Percentiles rank a stretch among this genome's conserved stretches.
phyloP scores from a whole-genome alignment of 2,113 vertebrate genomes.

The Scomber japonicus region DNA sequence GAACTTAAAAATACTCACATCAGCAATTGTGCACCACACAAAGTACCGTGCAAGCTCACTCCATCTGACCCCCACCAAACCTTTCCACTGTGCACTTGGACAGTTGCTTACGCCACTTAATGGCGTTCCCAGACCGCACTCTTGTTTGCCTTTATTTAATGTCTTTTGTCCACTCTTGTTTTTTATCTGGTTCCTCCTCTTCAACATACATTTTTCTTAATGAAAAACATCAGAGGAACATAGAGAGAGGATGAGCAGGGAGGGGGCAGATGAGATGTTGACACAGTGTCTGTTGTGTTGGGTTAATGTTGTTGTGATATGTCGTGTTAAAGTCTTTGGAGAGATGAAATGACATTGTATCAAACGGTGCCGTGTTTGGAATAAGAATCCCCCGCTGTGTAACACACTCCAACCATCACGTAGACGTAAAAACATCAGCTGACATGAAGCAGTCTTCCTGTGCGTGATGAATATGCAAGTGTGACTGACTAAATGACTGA shows the following conservation, averaged over 20 bases:
- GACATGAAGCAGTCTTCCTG: slow-evolving; percentile 16
- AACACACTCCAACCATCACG: slow-evolving; percentile 41
- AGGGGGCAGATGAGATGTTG: slow-evolving; percentile 47
- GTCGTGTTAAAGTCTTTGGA: slow-evolving; percentile 53
- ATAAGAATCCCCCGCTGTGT: slow-evolving; percentile 15
- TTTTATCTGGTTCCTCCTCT: slow-evolving; percentile 36
- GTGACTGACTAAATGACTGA: slow-evolving; percentile 13
- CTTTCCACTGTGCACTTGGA: slow-evolving; percentile 59
- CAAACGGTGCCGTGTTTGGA: slow-evolving; percentile 34
- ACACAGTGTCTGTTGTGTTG: slow-evolving; percentile 43
- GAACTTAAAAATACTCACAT: slow-evolving; percentile 81
- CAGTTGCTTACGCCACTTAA: slow-evolving; percentile 66
- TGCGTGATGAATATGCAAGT: slow-evolving; percentile 9
- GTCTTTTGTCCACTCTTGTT: slow-evolving; percentile 31
- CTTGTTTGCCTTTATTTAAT: slow-evolving; percentile 73
- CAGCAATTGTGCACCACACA: slow-evolving; percentile 66
- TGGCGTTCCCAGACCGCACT: slow-evolving; percentile 72
- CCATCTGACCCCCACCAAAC: slow-evolving; percentile 38
- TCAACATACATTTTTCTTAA: slow-evolving; percentile 47
- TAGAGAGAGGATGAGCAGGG: slow-evolving; percentile 21
- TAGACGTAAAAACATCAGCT: slow-evolving; percentile 34
- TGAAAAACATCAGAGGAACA: slow-evolving; percentile 45
- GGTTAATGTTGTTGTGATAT: slow-evolving; percentile 53
- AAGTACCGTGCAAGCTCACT: slow-evolving; percentile 49
- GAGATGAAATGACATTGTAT: slow-evolving; percentile 52